Base-by-base conservation (phyloP, 2,888 invertebrate genomes). In the Dicyrtoma fusca region DNA sequence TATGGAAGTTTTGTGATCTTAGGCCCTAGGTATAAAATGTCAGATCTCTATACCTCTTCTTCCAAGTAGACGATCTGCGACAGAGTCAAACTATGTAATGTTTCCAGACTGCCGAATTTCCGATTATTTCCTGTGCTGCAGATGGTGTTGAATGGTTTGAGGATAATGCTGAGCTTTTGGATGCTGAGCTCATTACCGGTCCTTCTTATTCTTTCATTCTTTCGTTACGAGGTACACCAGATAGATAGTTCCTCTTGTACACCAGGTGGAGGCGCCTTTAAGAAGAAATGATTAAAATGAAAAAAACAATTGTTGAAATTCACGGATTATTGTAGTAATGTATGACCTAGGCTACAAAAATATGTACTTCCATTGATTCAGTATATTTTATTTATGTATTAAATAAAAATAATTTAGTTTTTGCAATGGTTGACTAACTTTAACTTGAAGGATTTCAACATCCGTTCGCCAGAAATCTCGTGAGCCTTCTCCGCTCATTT, bases 401-500 rank as follows among this genome's bases (percentile, higher is more conserved):
- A 57, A 21, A 10, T 57, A 21, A 57, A 57, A 4, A 21, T 14
- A 5, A 19, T 4, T 3, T 19, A 57, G 10, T 21, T 57, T 34
- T 34, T 19, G 8, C 34, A 34, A 34, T 34, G n/a, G n/a, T 25
- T 53, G 19, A 11, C 1, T n/a, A 70, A 74, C 74, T 5, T 59
- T 64, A 11, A 74, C 49, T 73, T 76, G 65, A 45, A 64, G n/a
- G 10, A 76, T 76, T 55, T 74, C 69, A 17, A 75, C 74, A 59
- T 68, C 69, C 0, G 73, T 75, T n/a, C 68, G 59, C 76, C 76
- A 76, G 61, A 72, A 76, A 25, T 62, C 62, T 26, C 69, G 44
- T 6, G 72, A 65, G 2, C 65, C 68, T 11, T 66, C 71, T 10
- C 65, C 70, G 44, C 51, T 64, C 65, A 75, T 76, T 11, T 26